Percentiles rank a stretch among this genome's conserved stretches.
These are phyloP conservation scores for Caenorhabditis elegans DNA, from an alignment of 1,140 invertebrate genomes.

Conservation along the genomic window WBcel235 BX284603.4:9632501-9633000, in stretches of 20 bases:
- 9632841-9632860: neutral
- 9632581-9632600: neutral
- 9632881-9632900: neutral
- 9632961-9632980: conserved; percentile 6
- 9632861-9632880: neutral
- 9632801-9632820: neutral
- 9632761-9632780: conserved; percentile 22
- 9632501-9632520: conserved; percentile 3
- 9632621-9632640: neutral
- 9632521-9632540: neutral
- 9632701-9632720: neutral
- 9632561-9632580: conserved; percentile 10
- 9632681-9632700: neutral
- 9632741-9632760: neutral
- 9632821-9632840: neutral
- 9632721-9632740: conserved; percentile 29
- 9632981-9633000: neutral
- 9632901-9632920: conserved; percentile 22
- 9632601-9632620: neutral
- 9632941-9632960: neutral
- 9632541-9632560: neutral
- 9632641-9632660: neutral
- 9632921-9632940: neutral
- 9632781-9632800: neutral
- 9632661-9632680: conserved; percentile 30